A percentile compares a stretch with the other conserved stretches of the same genome.
These are phyloP conservation scores for Eudemis profundana DNA, from an alignment of 2,888 invertebrate species.

Conservation along the genomic window DNA sequence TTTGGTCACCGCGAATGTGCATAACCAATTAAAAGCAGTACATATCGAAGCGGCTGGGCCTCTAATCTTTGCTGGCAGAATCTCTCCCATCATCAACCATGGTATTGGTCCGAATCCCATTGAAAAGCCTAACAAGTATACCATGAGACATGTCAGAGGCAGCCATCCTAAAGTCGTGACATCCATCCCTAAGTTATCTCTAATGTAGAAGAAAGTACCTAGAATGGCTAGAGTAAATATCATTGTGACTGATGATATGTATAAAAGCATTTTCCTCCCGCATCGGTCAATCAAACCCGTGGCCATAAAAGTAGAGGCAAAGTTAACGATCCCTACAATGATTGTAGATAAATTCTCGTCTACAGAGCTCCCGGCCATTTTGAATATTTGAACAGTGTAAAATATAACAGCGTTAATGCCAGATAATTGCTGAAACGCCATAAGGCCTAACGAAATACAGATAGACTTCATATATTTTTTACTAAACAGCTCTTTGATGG, in stretches of 20 bases:
- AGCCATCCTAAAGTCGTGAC: constrained; percentile 89
- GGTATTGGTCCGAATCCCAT: constrained; percentile 94
- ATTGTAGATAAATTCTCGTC: constrained; percentile 92
- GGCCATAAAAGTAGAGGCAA: constrained; percentile 94
- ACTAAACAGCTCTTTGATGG: constrained; percentile 87
- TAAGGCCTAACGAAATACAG: constrained; percentile 92
- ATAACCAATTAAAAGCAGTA: constrained; percentile 96
- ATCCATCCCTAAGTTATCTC: constrained; percentile 73
- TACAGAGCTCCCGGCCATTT: constrained; percentile 92
- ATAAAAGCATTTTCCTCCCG: constrained; percentile 94
- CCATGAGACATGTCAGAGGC: constrained; percentile 91
- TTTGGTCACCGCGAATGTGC: constrained; percentile 95
- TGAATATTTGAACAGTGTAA: constrained; percentile 95
- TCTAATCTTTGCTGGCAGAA: constrained; percentile 94
- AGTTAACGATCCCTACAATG: constrained; percentile 95
- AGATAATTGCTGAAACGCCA: constrained; percentile 97
- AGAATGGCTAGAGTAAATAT: constrained; percentile 89
- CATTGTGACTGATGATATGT: constrained; percentile 93
- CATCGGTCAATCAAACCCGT: constrained; percentile 94
- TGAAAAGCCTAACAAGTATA: constrained; percentile 95
- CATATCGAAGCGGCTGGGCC: constrained; percentile 96
- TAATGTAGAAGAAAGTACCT: constrained; percentile 92
- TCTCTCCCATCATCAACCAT: constrained; percentile 97
- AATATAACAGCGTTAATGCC: constrained; percentile 99
- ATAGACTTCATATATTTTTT: constrained; percentile 91